phyloP scores from a whole-genome alignment of 2,113 vertebrate species.

The Platysternon megacephalum region DNA sequence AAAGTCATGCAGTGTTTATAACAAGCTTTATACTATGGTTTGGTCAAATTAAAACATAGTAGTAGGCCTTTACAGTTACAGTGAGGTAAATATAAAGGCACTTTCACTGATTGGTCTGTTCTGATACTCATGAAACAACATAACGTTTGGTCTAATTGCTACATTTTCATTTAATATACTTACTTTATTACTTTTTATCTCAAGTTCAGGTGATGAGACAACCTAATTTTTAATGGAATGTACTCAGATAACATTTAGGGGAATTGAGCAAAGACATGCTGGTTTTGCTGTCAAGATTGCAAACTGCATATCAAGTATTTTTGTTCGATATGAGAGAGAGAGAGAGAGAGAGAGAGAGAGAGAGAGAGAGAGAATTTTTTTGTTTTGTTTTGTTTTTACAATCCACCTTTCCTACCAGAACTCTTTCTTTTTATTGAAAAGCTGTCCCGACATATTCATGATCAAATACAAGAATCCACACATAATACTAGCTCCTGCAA shows the following conservation, averaged over 20 bases:
- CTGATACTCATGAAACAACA: background rate
- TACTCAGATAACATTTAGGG: background rate
- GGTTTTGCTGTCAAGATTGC: background rate
- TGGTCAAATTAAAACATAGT: background rate
- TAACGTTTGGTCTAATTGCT: background rate
- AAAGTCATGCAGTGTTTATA: background rate
- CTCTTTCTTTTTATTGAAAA: slow-evolving; percentile 4
- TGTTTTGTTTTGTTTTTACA: background rate
- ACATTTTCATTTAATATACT: background rate
- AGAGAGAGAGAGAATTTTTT: background rate
- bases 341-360: background rate
- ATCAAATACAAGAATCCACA: background rate
- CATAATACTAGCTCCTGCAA: background rate
- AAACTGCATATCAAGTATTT: background rate
- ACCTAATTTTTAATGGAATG: background rate
- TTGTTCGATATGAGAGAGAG: background rate
- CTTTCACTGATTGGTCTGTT: background rate
- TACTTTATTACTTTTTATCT: background rate
- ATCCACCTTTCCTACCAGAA: background rate
- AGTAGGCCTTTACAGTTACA: background rate
- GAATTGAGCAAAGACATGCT: background rate
- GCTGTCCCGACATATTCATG: background rate
- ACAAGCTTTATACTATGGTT: background rate
- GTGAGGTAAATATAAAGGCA: background rate
- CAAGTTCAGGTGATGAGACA: background rate